phyloP scores from a whole-genome alignment of 2,888 invertebrate species.

The Choristoneura rosaceana region DNA sequence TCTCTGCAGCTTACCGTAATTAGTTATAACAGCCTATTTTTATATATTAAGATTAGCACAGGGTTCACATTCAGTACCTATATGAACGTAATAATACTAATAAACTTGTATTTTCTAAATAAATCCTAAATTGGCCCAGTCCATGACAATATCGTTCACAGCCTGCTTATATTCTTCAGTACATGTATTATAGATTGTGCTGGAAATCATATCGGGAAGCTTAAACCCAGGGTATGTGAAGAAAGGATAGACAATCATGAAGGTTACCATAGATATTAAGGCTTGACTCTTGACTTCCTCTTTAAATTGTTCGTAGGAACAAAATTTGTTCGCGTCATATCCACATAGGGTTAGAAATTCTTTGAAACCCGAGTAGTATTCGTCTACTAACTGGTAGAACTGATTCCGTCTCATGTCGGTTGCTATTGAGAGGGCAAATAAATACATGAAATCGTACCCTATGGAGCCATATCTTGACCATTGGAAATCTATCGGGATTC shows the following conservation, averaged over 20 bases:
- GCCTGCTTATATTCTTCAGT: slow-evolving; percentile 19
- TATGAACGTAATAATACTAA: too few relatives aligned
- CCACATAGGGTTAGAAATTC: slow-evolving; percentile 30
- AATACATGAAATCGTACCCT: slow-evolving; percentile 35
- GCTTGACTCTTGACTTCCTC: slow-evolving; percentile 21
- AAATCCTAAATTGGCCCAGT: slow-evolving; percentile 33
- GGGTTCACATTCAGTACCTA: too few relatives aligned
- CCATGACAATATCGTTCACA: slow-evolving; percentile 21
- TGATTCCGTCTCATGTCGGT: slow-evolving; percentile 17
- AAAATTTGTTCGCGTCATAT: slow-evolving; percentile 31
- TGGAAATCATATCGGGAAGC: slow-evolving; percentile 5
- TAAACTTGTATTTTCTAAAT: slow-evolving; percentile 3
- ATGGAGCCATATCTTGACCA: slow-evolving; percentile 33
- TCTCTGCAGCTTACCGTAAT: background rate
- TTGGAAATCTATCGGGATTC: slow-evolving; percentile 37
- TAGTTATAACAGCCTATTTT: background rate
- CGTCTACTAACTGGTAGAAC: slow-evolving; percentile 20
- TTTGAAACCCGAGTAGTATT: slow-evolving; percentile 32
- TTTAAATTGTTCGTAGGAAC: slow-evolving; percentile 34
- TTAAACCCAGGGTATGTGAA: slow-evolving; percentile 14
- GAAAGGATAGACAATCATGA: slow-evolving; percentile 13
- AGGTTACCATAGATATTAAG: background rate
- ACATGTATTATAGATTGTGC: background rate
- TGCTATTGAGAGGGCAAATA: slow-evolving; percentile 18
- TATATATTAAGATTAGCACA: too few relatives aligned